phyloP scores from a whole-genome alignment of 2,888 invertebrate species.

The Isotomurus palustris region DNA sequence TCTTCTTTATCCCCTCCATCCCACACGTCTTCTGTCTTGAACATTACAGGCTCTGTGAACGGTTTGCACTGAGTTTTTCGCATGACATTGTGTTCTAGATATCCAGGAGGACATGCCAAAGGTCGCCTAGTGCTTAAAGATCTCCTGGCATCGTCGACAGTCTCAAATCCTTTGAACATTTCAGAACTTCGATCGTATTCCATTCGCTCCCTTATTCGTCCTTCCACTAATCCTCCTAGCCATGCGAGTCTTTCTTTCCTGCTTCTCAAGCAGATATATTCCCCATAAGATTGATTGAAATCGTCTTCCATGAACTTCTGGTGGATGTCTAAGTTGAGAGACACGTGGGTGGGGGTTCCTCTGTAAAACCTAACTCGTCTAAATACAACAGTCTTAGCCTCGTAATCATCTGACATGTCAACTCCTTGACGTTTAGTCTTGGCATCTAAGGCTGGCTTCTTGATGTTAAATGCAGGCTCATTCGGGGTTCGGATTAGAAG shows the following conservation, averaged over 20 bases:
- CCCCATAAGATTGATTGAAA: slow-evolving; percentile 39
- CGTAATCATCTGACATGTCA: neutral
- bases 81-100: slow-evolving; percentile 6
- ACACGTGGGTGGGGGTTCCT: slow-evolving; percentile 31
- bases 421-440: neutral
- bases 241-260: slow-evolving; percentile 27
- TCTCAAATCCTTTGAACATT: slow-evolving; percentile 22
- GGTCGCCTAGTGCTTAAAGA: slow-evolving; percentile 15
- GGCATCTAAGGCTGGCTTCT: neutral
- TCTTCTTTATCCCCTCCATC: slow-evolving; percentile 19
- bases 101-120: slow-evolving; percentile 22
- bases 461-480: neutral
- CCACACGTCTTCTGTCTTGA: neutral
- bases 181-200: slow-evolving; percentile 25
- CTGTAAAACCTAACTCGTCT: slow-evolving; percentile 29
- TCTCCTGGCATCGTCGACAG: slow-evolving; percentile 13
- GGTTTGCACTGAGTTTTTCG: slow-evolving; percentile 7
- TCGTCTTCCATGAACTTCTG: slow-evolving; percentile 39
- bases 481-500: slow-evolving; percentile 23
- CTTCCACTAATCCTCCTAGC: slow-evolving; percentile 25
- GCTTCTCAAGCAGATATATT: slow-evolving; percentile 32
- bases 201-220: slow-evolving; percentile 27
- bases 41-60: slow-evolving; percentile 3
- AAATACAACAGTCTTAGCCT: slow-evolving; percentile 24
- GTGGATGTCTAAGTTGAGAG: slow-evolving; percentile 36